These are phyloP conservation scores for Pelmatolapia mariae DNA, from an alignment of 2,113 vertebrate species.

Conservation along the genomic window DNA sequence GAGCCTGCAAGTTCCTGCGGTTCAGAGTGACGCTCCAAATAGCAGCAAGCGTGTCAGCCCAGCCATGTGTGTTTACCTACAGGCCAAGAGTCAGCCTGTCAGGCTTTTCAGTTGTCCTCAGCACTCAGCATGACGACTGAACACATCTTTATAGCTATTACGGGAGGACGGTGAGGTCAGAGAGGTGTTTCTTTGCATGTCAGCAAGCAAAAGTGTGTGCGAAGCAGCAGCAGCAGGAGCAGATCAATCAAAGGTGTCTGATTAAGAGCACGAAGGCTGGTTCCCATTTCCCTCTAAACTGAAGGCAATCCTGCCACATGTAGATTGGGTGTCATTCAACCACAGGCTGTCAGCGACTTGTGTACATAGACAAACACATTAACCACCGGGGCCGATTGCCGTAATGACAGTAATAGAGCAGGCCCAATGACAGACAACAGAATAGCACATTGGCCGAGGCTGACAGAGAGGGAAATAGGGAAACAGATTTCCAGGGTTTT, in stretches of 20 bases:
- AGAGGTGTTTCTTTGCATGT: conserved; percentile 17
- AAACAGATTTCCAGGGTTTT: conserved; percentile 27
- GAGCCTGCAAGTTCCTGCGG: neutral
- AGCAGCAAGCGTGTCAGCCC: neutral
- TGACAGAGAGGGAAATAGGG: conserved; percentile 69
- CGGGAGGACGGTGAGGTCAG: conserved; percentile 2
- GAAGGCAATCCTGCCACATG: conserved; percentile 54
- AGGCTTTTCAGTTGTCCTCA: conserved; percentile 3
- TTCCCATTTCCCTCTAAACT: conserved; percentile 43
- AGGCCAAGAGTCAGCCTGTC: conserved; percentile 17
- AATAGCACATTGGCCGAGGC: conserved; percentile 47
- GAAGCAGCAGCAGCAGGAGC: neutral
- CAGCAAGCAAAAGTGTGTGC: conserved; percentile 15
- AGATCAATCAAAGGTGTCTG: conserved; percentile 66
- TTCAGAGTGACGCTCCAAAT: neutral
- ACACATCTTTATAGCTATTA: conserved; percentile 40
- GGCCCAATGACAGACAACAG: conserved; percentile 54
- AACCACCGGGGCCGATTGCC: conserved; percentile 46
- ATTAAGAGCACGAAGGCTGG: conserved; percentile 50
- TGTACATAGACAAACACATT: conserved; percentile 68
- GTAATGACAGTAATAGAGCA: conserved; percentile 71
- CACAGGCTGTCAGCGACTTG: conserved; percentile 8
- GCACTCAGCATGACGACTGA: neutral
- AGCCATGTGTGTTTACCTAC: conserved; percentile 7
- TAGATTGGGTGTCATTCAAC: conserved; percentile 75